A percentile compares a stretch with the other conserved stretches of the same genome.
These are phyloP conservation scores for Seira musarum DNA, from an alignment of 2,888 invertebrate species.

Conservation along the genomic window DNA sequence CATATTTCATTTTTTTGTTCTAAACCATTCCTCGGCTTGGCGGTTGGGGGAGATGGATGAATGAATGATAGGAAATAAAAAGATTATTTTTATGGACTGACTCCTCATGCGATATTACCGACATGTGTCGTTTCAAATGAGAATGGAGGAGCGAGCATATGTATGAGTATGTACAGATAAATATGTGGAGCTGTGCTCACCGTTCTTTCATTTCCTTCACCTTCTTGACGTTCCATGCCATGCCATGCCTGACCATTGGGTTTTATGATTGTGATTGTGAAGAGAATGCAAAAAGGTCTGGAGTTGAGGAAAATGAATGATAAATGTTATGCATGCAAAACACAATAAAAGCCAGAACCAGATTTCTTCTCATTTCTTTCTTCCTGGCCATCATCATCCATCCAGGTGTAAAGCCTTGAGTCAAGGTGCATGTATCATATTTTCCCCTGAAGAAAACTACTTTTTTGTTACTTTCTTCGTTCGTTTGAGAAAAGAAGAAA, in stretches of 20 bases:
- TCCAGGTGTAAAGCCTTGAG: neutral
- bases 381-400: neutral
- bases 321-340: neutral
- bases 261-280: neutral
- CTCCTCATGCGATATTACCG: neutral
- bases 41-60: too few relatives aligned
- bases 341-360: neutral
- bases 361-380: neutral
- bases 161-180: too few relatives aligned
- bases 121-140: neutral
- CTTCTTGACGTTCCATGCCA: neutral
- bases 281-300: neutral
- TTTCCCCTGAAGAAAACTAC: neutral
- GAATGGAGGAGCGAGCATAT: too few relatives aligned
- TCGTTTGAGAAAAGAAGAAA: neutral
- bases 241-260: neutral
- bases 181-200: too few relatives aligned
- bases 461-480: too few relatives aligned
- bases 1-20: too few relatives aligned
- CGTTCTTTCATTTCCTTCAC: neutral
- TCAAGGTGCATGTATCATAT: neutral
- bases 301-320: neutral
- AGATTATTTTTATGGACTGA: neutral
- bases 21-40: too few relatives aligned
- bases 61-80: neutral